phyloP scores from a whole-genome alignment of 2,888 invertebrate species.

The Sylvicola cinctus region DNA sequence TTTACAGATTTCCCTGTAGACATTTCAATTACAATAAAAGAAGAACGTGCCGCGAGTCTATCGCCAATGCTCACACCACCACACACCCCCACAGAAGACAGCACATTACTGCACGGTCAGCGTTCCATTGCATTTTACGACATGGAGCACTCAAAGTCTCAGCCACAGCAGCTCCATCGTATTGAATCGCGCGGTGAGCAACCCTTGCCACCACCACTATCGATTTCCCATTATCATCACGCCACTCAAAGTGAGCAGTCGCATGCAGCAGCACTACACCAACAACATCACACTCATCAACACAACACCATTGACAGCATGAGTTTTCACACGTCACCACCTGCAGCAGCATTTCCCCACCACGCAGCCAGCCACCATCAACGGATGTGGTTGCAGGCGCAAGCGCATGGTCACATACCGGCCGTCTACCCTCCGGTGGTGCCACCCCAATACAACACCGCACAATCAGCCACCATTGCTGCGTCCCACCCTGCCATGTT shows the following conservation, averaged over 20 bases:
- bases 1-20: conserved; percentile 34
- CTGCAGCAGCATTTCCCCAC: conserved; percentile 23
- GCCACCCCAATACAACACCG: conserved; percentile 23
- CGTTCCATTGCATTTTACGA: too few species aligned
- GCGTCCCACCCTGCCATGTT: conserved; percentile 32
- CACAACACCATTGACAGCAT: conserved; percentile 13
- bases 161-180: conserved; percentile 6
- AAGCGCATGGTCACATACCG: conserved; percentile 6
- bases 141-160: background rate
- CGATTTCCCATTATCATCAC: conserved; percentile 10
- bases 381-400: conserved; percentile 11
- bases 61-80: conserved; percentile 48
- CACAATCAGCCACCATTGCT: conserved; percentile 30
- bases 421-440: conserved; percentile 3
- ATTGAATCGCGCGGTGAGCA: conserved; percentile 7
- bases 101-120: conserved; percentile 1
- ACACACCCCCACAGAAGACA: conserved; percentile 44
- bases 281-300: background rate
- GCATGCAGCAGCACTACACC: background rate
- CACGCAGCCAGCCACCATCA: conserved; percentile 12
- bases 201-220: conserved; percentile 10
- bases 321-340: conserved; percentile 17
- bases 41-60: conserved; percentile 33
- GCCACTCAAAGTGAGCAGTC: conserved; percentile 10
- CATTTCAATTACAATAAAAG: conserved; percentile 37